These are phyloP conservation scores for Procapra przewalskii DNA, from an alignment of 2,113 vertebrate species.

Conservation along the genomic window DNA sequence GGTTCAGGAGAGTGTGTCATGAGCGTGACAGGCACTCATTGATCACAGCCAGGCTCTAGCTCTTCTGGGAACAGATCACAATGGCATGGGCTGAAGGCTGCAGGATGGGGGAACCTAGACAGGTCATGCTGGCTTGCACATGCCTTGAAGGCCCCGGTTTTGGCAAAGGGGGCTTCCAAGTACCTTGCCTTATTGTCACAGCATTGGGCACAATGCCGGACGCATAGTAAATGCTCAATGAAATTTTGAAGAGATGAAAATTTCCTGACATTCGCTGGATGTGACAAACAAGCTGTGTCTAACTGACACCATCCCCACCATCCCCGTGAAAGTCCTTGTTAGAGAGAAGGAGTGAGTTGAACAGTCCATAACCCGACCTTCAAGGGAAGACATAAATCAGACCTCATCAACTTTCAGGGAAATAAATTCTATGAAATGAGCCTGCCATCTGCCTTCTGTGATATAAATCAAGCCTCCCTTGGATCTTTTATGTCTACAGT, in stretches of 20 bases:
- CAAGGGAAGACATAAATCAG: conserved; percentile 63
- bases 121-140: background rate
- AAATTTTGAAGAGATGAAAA: background rate
- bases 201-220: background rate
- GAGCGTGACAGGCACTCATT: background rate
- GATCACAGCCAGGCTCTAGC: conserved; percentile 8
- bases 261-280: background rate
- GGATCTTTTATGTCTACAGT: conserved; percentile 27
- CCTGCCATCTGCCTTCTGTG: conserved; percentile 59
- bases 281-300: background rate
- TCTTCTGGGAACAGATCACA: background rate
- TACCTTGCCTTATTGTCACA: background rate
- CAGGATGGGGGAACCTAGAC: background rate
- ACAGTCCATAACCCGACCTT: conserved; percentile 54
- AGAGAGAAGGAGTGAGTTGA: conserved; percentile 33
- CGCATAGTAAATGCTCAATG: background rate
- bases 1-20: background rate
- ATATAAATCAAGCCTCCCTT: conserved; percentile 67
- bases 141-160: background rate
- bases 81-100: background rate
- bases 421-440: conserved; percentile 71
- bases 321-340: background rate
- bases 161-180: background rate
- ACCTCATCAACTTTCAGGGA: conserved; percentile 60
- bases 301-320: background rate